Percentiles rank a stretch among this genome's conserved stretches.
Conservation (phyloP, 2,888 invertebrate species). For the Allacma fusca region DNA sequence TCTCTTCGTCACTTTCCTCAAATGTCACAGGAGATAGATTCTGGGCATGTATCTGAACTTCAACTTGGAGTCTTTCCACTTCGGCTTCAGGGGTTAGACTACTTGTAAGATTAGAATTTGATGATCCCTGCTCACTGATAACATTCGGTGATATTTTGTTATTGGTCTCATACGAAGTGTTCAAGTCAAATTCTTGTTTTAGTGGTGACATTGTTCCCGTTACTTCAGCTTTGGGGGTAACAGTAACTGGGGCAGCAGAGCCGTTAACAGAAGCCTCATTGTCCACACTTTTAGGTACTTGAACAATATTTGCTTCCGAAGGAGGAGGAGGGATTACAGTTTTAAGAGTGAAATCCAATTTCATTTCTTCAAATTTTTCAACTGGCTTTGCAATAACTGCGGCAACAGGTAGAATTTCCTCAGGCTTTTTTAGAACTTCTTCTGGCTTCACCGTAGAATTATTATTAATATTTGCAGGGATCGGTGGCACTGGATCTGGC, state of each 20-base stretch:
- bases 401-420: not conserved
- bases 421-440: not conserved
- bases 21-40: not conserved
- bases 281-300: not conserved
- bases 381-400: not conserved
- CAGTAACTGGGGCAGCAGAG: not conserved
- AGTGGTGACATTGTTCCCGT: not conserved
- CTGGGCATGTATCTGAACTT: constrained; percentile 46
- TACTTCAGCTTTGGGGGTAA: not conserved
- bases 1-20: not conserved
- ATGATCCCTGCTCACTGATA: not conserved
- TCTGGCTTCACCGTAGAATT: not conserved
- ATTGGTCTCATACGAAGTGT: not conserved
- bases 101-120: constrained; percentile 20
- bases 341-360: constrained; percentile 49
- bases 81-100: constrained; percentile 33
- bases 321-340: not conserved
- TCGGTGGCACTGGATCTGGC: too few relatives aligned
- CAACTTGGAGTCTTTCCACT: constrained; percentile 41
- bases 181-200: constrained; percentile 16
- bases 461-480: not conserved
- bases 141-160: constrained; percentile 18
- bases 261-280: not conserved
- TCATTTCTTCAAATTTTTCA: constrained; percentile 36
- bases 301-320: not conserved